Conservation (phyloP, 2,113 vertebrate genomes). For the Alces alces region DNA sequence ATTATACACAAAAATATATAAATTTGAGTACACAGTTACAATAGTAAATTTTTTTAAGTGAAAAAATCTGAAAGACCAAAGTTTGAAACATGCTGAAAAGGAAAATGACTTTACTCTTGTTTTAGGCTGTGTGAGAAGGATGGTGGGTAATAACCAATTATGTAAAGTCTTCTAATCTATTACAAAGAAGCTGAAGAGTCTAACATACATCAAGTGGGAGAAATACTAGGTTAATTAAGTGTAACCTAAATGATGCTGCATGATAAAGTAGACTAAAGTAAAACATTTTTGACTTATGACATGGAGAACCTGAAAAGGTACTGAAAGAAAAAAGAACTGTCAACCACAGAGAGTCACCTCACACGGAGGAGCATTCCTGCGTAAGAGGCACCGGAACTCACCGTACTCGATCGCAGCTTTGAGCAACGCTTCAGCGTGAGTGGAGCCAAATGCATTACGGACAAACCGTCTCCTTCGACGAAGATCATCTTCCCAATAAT, state of each 20-base stretch:
- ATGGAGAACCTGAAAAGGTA: background rate
- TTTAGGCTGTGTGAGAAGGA: background rate
- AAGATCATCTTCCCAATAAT: slow-evolving; percentile 99
- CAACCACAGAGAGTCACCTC: background rate
- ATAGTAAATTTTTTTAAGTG: background rate
- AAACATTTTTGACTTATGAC: background rate
- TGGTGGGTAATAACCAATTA: background rate
- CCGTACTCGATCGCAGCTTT: slow-evolving; percentile 93
- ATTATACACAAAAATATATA: background rate
- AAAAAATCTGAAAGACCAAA: background rate
- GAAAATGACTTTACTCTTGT: background rate
- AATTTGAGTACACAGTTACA: background rate
- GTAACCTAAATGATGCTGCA: background rate
- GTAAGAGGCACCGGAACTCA: slow-evolving; percentile 77
- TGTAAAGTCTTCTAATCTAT: background rate
- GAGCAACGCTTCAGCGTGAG: slow-evolving; percentile 90
- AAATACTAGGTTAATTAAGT: background rate
- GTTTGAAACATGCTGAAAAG: background rate
- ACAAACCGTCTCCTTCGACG: slow-evolving; percentile 94
- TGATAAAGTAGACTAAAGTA: background rate
- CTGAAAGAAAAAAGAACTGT: background rate
- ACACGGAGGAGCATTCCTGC: background rate
- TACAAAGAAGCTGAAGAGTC: background rate
- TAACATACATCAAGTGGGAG: background rate
- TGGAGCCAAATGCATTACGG: slow-evolving; percentile 95